A percentile compares a stretch with the other conserved stretches of the same genome.
These are phyloP conservation scores for Pristionchus fissidentatus DNA, from an alignment of 2,888 invertebrate species.

Conservation along the genomic window DNA sequence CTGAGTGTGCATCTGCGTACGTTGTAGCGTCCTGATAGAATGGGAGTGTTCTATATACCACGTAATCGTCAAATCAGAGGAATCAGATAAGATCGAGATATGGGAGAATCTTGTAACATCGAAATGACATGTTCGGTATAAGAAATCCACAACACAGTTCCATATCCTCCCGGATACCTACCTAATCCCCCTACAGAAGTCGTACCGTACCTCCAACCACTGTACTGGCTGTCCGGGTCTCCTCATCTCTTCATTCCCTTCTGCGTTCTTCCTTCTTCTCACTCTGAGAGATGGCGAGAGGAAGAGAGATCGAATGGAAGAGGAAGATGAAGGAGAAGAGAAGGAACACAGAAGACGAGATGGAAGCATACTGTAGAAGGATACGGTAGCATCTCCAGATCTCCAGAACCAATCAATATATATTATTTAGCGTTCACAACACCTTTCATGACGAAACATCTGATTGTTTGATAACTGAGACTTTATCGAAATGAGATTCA, in stretches of 20 bases:
- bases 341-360: neutral
- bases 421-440: neutral
- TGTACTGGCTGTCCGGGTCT: conserved; percentile 33
- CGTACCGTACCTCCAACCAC: conserved; percentile 21
- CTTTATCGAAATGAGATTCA: neutral
- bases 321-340: conserved; percentile 7
- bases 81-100: neutral
- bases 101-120: no score
- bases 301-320: neutral
- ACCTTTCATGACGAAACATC: neutral
- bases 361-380: neutral
- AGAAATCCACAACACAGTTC: no score
- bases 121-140: no score
- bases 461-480: neutral
- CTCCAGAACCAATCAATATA: neutral
- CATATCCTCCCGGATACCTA: no score
- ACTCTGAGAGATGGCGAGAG: conserved; percentile 13
- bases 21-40: conserved; percentile 58
- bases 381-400: neutral
- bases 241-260: neutral
- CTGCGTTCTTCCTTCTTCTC: conserved; percentile 27
- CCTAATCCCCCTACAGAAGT: neutral
- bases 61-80: neutral
- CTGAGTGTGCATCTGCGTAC: conserved; percentile 69
- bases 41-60: no score